phyloP scores from a whole-genome alignment of 1,140 invertebrate genomes.

The Drosophila simulans region DNA sequence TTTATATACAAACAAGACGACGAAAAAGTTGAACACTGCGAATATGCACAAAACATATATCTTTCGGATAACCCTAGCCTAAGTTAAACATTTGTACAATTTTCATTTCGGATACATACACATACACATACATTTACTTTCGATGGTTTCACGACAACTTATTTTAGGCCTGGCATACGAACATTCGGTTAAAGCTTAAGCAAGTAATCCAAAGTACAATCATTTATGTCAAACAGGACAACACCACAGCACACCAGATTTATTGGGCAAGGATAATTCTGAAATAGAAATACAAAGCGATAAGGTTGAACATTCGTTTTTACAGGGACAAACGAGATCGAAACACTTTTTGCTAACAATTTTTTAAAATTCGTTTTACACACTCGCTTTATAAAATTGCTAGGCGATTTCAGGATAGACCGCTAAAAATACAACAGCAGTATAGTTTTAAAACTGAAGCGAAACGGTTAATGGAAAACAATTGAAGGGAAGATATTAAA shows the following conservation, averaged over 20 bases:
- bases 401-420: conserved; percentile 22
- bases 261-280: conserved; percentile 9
- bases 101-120: conserved; percentile 11
- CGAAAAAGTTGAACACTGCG: conserved; percentile 40
- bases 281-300: conserved; percentile 15
- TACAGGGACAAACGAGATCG: conserved; percentile 61
- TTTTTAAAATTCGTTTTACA: conserved; percentile 72
- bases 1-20: conserved; percentile 49
- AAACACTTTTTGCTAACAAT: conserved; percentile 70
- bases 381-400: conserved; percentile 46
- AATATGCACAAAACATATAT: conserved; percentile 64
- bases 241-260: conserved; percentile 55
- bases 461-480: background rate
- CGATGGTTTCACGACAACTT: conserved; percentile 69
- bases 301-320: conserved; percentile 36
- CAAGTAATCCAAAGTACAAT: conserved; percentile 80
- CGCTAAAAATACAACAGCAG: background rate
- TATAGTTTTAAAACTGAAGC: background rate
- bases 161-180: conserved; percentile 51
- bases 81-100: conserved; percentile 59
- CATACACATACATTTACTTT: conserved; percentile 49
- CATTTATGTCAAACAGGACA: conserved; percentile 81
- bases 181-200: conserved; percentile 72
- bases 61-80: conserved; percentile 69
- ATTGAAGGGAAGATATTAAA: background rate